These are phyloP conservation scores for Melanerpes formicivorus DNA, from an alignment of 2,113 vertebrate species.

Conservation along the genomic window DNA sequence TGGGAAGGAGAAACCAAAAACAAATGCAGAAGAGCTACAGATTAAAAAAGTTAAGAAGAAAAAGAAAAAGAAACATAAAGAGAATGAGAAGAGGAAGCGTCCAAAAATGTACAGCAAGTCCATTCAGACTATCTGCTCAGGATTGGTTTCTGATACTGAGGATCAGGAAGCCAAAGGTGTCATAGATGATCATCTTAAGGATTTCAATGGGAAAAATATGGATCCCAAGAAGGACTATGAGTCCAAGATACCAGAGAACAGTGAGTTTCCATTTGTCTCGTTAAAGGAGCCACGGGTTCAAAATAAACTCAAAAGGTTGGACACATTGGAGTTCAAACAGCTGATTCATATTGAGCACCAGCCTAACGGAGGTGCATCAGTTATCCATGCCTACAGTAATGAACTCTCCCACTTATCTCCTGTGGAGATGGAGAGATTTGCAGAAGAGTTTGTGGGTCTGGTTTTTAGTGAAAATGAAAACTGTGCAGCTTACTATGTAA, in stretches of 20 bases:
- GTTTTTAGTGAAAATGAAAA: slow-evolving; percentile 92
- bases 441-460: slow-evolving; percentile 93
- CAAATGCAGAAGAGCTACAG: slow-evolving; percentile 88
- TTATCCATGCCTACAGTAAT: slow-evolving; percentile 92
- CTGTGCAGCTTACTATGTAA: slow-evolving; percentile 92
- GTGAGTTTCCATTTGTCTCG: slow-evolving; percentile 76
- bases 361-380: slow-evolving; percentile 94
- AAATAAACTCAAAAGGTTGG: slow-evolving; percentile 81
- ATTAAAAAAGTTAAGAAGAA: slow-evolving; percentile 99
- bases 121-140: slow-evolving; percentile 92
- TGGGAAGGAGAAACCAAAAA: slow-evolving; percentile 89
- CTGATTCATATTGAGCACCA: slow-evolving; percentile 95
- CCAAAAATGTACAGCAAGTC: slow-evolving; percentile 98
- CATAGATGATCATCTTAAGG: slow-evolving; percentile 73
- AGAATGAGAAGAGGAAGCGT: slow-evolving; percentile 91
- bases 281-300: slow-evolving; percentile 78
- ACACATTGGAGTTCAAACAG: slow-evolving; percentile 88
- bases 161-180: slow-evolving; percentile 83
- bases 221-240: slow-evolving; percentile 76
- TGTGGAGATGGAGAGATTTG: slow-evolving; percentile 92
- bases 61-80: slow-evolving; percentile 99
- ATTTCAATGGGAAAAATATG: slow-evolving; percentile 75
- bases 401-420: slow-evolving; percentile 90
- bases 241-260: slow-evolving; percentile 77
- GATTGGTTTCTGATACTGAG: slow-evolving; percentile 82